A percentile compares a stretch with the other conserved stretches of the same genome.
These are phyloP conservation scores for Taenioides sp. DNA, from an alignment of 2,797 vertebrate species.

Conservation along the genomic window DNA sequence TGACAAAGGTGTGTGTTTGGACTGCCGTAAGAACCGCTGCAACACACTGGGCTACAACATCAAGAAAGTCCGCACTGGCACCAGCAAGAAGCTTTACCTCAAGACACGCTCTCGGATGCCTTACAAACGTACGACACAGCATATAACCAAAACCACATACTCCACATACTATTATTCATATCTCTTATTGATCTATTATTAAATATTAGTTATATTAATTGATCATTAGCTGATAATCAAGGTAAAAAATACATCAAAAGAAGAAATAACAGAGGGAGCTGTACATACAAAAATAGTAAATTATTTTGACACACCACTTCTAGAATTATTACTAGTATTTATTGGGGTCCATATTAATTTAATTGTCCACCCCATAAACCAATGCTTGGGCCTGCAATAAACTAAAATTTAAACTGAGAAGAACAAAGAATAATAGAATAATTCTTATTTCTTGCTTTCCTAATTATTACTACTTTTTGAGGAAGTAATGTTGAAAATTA, in stretches of 20 bases:
- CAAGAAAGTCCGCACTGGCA: slow-evolving; percentile 62
- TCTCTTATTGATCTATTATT: neutral
- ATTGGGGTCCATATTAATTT: too few species aligned
- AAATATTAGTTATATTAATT: neutral
- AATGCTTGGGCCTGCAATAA: too few species aligned
- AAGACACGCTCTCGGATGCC: slow-evolving; percentile 84
- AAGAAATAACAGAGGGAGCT: too few species aligned
- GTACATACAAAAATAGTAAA: too few species aligned
- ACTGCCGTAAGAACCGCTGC: slow-evolving; percentile 87
- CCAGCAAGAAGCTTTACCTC: slow-evolving; percentile 83
- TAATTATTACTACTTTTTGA: too few species aligned
- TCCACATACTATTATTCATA: neutral
- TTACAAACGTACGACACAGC: slow-evolving; percentile 83
- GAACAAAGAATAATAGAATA: too few species aligned
- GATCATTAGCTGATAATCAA: neutral
- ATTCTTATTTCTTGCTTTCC: too few species aligned
- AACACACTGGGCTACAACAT: slow-evolving; percentile 89
- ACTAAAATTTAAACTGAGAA: too few species aligned
- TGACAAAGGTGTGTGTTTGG: slow-evolving; percentile 87
- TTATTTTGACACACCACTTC: too few species aligned
- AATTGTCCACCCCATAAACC: too few species aligned
- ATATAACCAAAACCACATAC: neutral
- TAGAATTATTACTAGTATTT: too few species aligned
- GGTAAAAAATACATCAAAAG: neutral
- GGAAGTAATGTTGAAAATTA: too few species aligned